Evolutionary conservation across 2,888 invertebrate species (phyloP).

Genomic region (Poecilus cupreus): DNA sequence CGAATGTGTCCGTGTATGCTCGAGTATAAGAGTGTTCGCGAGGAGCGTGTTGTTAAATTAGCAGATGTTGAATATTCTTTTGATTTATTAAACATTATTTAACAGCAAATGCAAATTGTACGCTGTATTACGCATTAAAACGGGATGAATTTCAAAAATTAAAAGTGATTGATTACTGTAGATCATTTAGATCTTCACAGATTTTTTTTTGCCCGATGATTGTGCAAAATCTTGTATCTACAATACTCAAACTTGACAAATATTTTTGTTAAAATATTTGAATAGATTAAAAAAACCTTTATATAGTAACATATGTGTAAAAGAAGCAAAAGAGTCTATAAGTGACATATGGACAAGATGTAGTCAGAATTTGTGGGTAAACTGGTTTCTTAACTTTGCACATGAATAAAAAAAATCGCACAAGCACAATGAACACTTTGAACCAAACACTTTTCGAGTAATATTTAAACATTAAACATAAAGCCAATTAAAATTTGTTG

Average conservation of each 20-base stretch:
- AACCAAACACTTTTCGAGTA: too few species aligned
- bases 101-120: conserved; percentile 9
- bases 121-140: not conserved
- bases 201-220: not conserved
- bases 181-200: not conserved
- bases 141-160: conserved; percentile 12
- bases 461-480: too few species aligned
- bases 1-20: not conserved
- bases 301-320: conserved; percentile 4
- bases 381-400: conserved; percentile 35
- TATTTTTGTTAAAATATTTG: not conserved
- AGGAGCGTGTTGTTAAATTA: conserved; percentile 24
- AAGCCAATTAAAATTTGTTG: too few species aligned
- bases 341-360: conserved; percentile 38
- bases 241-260: too few species aligned
- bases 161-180: conserved; percentile 4
- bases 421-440: not conserved
- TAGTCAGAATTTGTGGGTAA: conserved; percentile 26
- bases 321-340: not conserved
- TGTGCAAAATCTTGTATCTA: not conserved
- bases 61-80: conserved; percentile 45
- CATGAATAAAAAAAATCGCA: conserved; percentile 19
- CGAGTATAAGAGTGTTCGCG: not conserved
- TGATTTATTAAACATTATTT: conserved; percentile 45
- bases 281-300: conserved; percentile 19